Base-by-base conservation (phyloP, 2,797 vertebrate species). In the Eptatretus atami region DNA sequence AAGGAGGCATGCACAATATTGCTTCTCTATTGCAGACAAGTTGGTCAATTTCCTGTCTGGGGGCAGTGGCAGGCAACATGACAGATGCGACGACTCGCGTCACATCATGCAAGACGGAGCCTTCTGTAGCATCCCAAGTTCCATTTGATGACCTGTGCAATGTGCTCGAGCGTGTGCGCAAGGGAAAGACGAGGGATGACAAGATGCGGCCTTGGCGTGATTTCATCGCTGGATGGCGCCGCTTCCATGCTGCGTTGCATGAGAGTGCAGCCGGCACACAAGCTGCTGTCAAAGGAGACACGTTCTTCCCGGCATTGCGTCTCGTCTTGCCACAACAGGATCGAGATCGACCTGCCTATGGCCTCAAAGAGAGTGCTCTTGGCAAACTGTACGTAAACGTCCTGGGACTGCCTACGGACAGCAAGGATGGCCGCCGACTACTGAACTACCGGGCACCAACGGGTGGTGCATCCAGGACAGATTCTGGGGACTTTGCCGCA, bases 321-420 rank as follows among this genome's bases (percentile, higher is more conserved):
- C 88, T 98, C 66, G 79, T 94, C 53, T 80, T 96, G 12, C 90
- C 92, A 0, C 71, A 82, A 6, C 67, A 86, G 63, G 92, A 98
- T 68, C 78, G 92, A 68, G 86, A 95, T 69, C 78, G 92, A 57
- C 81, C 93, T 81, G 87, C 92, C 0, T 98, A 98, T 10, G 87
- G 92, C 63, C 95, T 98, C 70, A 98, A 98, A 73, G 92, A 98
- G 73, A 95, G 71, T 63, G 85, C 94, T 84, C 75, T 98, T 13
- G 92, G 86, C 0, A 98, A 95, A 66, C 79, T 96, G 12, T 95
- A 88, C 71, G 94, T 95, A 2, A 2, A 61, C 2, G 77, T 82
- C 12, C 75, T 98, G 63, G 81, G 82, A 57, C 77, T 98, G 63
- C 81, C 92, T 3, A 83, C 77, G 74, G 82, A 77, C 15, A 87